phyloP scores from a whole-genome alignment of 2,113 vertebrate genomes.

The Bujurquina vittata region DNA sequence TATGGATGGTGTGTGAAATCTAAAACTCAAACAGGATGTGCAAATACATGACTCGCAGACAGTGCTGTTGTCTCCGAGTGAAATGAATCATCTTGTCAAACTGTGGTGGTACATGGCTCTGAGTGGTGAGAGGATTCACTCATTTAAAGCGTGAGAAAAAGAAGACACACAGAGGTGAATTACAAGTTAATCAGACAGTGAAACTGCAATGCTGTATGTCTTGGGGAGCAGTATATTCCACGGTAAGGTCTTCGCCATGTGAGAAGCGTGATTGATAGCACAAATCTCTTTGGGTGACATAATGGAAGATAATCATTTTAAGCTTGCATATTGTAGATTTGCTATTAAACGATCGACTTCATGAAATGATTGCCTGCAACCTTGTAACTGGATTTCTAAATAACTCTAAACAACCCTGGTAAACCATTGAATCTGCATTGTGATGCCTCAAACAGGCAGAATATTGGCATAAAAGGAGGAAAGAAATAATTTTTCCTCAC shows the following conservation, averaged over 20 bases:
- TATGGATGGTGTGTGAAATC: slow-evolving; percentile 66
- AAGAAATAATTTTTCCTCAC: neutral
- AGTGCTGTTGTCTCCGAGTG: slow-evolving; percentile 56
- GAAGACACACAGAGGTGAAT: slow-evolving; percentile 41
- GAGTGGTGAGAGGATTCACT: slow-evolving; percentile 51
- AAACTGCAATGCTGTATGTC: slow-evolving; percentile 23
- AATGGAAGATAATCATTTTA: slow-evolving; percentile 41
- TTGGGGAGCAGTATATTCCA: slow-evolving; percentile 6
- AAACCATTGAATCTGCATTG: slow-evolving; percentile 15
- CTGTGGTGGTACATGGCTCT: slow-evolving; percentile 43
- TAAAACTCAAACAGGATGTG: slow-evolving; percentile 73
- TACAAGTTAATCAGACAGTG: slow-evolving; percentile 42
- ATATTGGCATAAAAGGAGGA: neutral
- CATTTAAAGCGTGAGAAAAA: slow-evolving; percentile 70
- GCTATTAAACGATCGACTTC: slow-evolving; percentile 27
- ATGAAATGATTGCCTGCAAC: slow-evolving; percentile 29
- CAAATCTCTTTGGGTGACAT: slow-evolving; percentile 40
- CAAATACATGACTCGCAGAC: slow-evolving; percentile 64
- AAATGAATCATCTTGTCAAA: slow-evolving; percentile 79
- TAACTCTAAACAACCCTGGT: slow-evolving; percentile 25
- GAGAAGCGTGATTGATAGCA: slow-evolving; percentile 47
- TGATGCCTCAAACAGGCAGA: slow-evolving; percentile 18
- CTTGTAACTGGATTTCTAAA: slow-evolving; percentile 3
- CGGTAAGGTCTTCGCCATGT: neutral
- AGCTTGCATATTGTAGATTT: slow-evolving; percentile 22